phyloP scores from a whole-genome alignment of 2,797 vertebrate genomes.

The Coluber constrictor region DNA sequence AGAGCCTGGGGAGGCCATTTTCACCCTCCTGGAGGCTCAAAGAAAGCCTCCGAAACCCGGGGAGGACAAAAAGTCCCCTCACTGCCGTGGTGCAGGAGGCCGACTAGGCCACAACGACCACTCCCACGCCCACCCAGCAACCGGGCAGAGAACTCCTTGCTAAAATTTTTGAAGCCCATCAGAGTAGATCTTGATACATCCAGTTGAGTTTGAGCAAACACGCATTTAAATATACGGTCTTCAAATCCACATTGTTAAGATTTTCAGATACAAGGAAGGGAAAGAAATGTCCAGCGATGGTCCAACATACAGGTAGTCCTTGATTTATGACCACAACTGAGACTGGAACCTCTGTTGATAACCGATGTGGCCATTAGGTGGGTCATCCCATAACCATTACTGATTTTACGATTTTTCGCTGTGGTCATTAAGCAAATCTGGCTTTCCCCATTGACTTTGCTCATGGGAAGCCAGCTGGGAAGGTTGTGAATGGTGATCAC shows the following conservation, averaged over 20 bases:
- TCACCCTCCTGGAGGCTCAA: too few relatives aligned
- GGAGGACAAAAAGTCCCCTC: too few relatives aligned
- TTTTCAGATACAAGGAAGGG: background rate
- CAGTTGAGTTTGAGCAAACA: background rate
- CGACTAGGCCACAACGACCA: too few relatives aligned
- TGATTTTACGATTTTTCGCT: background rate
- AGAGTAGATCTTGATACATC: background rate
- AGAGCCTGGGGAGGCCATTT: too few relatives aligned
- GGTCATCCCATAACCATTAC: background rate
- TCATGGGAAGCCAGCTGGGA: background rate
- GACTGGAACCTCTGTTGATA: background rate
- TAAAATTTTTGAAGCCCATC: too few relatives aligned
- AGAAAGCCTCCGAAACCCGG: too few relatives aligned
- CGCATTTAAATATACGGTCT: accelerated
- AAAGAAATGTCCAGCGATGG: background rate
- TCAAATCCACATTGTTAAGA: background rate
- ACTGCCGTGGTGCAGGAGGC: too few relatives aligned
- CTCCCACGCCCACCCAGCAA: too few relatives aligned
- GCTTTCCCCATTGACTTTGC: background rate
- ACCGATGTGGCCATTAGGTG: background rate
- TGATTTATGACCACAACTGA: background rate
- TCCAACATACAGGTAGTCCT: background rate
- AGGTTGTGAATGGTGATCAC: background rate
- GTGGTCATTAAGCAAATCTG: background rate
- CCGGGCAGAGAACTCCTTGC: too few relatives aligned